These are phyloP conservation scores for Drymonia ruficornis DNA, from an alignment of 2,888 invertebrate species.

Conservation along the genomic window DNA sequence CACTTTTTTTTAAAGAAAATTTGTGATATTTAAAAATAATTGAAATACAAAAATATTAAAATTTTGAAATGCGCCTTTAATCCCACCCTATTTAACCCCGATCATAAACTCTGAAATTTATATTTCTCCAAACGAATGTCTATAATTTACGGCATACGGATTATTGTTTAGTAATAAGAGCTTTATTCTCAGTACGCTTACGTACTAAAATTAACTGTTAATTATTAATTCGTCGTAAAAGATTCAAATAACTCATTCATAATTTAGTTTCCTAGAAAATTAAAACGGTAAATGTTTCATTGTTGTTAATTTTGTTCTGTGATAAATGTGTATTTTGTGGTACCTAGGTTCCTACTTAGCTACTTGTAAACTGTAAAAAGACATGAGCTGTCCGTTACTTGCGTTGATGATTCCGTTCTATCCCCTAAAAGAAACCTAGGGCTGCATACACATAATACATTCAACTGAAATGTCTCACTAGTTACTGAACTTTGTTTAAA, in stretches of 20 bases:
- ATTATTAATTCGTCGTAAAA: constrained; percentile 58
- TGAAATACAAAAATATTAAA: constrained; percentile 15
- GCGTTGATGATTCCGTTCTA: too few species aligned
- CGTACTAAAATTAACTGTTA: constrained; percentile 48
- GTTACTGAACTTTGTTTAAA: background rate
- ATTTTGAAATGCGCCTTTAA: constrained; percentile 43
- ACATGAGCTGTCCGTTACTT: too few species aligned
- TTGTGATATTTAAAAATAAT: too few species aligned
- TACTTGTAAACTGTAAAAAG: too few species aligned
- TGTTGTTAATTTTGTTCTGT: background rate
- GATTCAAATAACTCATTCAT: constrained; percentile 27
- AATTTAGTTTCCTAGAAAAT: constrained; percentile 14
- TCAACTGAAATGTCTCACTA: background rate
- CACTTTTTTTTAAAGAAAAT: too few species aligned
- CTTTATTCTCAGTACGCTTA: constrained; percentile 53
- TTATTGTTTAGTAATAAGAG: constrained; percentile 59
- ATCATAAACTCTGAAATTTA: constrained; percentile 52
- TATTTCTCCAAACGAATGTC: constrained; percentile 44
- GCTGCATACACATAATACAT: too few species aligned
- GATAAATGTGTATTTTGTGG: too few species aligned
- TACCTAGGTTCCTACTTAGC: too few species aligned
- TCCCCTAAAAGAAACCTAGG: too few species aligned
- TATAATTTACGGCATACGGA: constrained; percentile 52
- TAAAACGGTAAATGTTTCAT: background rate
- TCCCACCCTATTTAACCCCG: constrained; percentile 45